Evolutionary conservation across 1,140 invertebrate genomes (phyloP), one percentile per base, ranked within the genome.

Genomic region (Mamestra configurata): DNA sequence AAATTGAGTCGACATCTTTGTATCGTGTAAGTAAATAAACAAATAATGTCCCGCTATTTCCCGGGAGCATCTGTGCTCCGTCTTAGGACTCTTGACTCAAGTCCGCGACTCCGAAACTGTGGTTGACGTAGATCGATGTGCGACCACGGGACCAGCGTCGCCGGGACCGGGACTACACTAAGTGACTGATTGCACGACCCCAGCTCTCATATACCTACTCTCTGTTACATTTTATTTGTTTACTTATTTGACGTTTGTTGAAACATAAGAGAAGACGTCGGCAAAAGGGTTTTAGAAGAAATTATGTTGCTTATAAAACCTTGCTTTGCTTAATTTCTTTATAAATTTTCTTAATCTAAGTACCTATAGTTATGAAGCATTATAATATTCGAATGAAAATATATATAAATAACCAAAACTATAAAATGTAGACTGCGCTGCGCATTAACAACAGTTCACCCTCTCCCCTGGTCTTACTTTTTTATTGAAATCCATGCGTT

Each of bases 121-220:
- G 82, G 80, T 66, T 84, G 89, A 88, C 89, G 73, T 80, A 89
- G 91, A 93, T 90, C 84, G 91, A 93, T 93, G 87, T 83, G 83
- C 86, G 80, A 86, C 88, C 89, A 78, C 89, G 88, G 49, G 49
- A 31, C 31, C 51, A 15, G 4, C 84, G 83, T 83, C 81, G 84
- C 88, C 80, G 84, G 73, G 51, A 59, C 68, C 68, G 53, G 78
- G 59, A 77, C 75, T 20, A 66, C 77, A 53, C 83, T 91, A 92
- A 91, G 87, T 92, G 89, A 92, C 84, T 87, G 91, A 92, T 92
- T 73, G 85, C 72, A 31, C 78, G 83, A 80, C 77, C 84, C 59
- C 57, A 75, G 79, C 79, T 76, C 70, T 77, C 20, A 37, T 81
- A 79, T 82, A 66, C 4, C 10, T 51, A 20, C 27, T 64, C 35